Evolutionary conservation across 2,888 invertebrate species (phyloP).

Genomic region (Cephus spinipes): DNA sequence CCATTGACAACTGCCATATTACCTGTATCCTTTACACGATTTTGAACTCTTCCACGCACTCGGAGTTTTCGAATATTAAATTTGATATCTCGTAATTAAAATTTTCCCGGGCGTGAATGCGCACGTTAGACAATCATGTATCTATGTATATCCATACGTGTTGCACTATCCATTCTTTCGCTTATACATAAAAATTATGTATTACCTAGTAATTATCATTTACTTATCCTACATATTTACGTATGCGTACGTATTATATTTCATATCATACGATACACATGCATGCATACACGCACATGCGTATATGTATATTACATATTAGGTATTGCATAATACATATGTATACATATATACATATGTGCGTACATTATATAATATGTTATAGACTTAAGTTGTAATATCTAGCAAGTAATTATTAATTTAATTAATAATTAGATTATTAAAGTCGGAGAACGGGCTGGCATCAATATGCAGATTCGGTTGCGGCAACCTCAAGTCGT

Average conservation of each 20-base stretch:
- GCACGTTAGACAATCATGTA: constrained; percentile 29
- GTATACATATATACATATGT: constrained; percentile 1
- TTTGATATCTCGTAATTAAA: too few species aligned
- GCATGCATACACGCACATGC: constrained; percentile 6
- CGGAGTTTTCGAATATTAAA: too few species aligned
- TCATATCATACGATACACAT: constrained; percentile 28
- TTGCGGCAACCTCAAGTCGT: constrained; percentile 43
- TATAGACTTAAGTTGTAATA: constrained; percentile 60
- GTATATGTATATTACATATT: constrained; percentile 25
- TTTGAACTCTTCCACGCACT: too few species aligned
- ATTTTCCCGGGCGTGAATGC: constrained; percentile 31
- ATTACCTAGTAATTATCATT: constrained; percentile 55
- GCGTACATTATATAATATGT: constrained; percentile 32
- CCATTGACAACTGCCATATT: too few species aligned
- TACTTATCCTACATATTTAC: constrained; percentile 49
- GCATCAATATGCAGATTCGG: constrained; percentile 61
- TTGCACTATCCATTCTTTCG: constrained; percentile 52
- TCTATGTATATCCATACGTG: constrained; percentile 52
- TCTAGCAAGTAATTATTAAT: constrained; percentile 64
- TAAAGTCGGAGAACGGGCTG: constrained; percentile 65
- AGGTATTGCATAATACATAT: constrained; percentile 12
- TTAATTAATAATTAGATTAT: constrained; percentile 59
- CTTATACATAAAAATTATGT: constrained; percentile 57
- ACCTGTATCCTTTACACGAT: too few species aligned
- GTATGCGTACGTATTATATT: constrained; percentile 29